A percentile compares a stretch with the other conserved stretches of the same genome.
These are phyloP conservation scores for Rachycentron canadum DNA, from an alignment of 2,797 vertebrate species.

Conservation along the genomic window DNA sequence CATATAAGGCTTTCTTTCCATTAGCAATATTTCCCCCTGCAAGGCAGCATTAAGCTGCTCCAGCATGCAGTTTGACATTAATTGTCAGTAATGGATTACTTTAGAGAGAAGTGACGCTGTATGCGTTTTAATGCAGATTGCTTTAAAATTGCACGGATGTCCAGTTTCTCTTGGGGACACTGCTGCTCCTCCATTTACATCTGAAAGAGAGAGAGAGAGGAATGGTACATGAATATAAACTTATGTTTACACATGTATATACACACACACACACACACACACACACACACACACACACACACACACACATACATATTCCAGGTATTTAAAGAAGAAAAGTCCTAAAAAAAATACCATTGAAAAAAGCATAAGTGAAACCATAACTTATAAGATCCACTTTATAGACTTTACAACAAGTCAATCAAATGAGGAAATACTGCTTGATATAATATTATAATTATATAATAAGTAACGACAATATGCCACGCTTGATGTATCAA, in stretches of 20 bases:
- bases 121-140: constrained; percentile 65
- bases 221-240: constrained; percentile 27
- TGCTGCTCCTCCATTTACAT: constrained; percentile 78
- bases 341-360: too few relatives aligned
- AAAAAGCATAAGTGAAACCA: too few relatives aligned
- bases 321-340: too few relatives aligned
- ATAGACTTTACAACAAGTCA: constrained; percentile 35
- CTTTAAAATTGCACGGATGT: constrained; percentile 56
- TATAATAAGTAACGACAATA: constrained; percentile 30
- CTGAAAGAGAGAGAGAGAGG: constrained; percentile 79
- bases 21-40: constrained; percentile 79
- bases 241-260: too few relatives aligned
- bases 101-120: constrained; percentile 73
- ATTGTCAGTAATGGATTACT: constrained; percentile 81
- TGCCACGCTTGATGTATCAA: not conserved
- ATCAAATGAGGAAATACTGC: constrained; percentile 40
- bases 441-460: constrained; percentile 8
- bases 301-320: not conserved
- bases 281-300: too few relatives aligned
- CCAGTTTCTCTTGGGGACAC: constrained; percentile 63
- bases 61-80: constrained; percentile 82
- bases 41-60: constrained; percentile 88
- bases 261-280: not conserved
- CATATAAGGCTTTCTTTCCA: constrained; percentile 81
- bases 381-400: too few relatives aligned